A percentile compares a stretch with the other conserved stretches of the same genome.
Evolutionary conservation across 92 coral and sea anemone genomes (phyloP).

Genomic region (Nematostella vectensis): DNA sequence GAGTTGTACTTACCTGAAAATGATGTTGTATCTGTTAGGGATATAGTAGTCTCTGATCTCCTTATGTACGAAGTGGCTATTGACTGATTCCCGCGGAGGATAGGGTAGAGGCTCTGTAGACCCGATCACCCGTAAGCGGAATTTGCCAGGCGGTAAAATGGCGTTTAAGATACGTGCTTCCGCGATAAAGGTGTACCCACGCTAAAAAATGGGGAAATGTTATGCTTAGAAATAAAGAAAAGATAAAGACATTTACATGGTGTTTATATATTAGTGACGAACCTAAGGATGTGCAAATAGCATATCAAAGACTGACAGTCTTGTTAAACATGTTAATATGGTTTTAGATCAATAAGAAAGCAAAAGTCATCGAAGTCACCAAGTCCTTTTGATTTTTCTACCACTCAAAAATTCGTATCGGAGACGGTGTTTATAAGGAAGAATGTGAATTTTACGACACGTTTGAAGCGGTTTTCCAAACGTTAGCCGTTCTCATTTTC

Average conservation of each 20-base stretch:
- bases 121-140: conserved; percentile 88
- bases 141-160: conserved; percentile 88
- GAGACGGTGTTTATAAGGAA: too few relatives aligned
- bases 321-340: too few relatives aligned
- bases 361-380: too few relatives aligned
- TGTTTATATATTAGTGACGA: neutral
- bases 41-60: conserved; percentile 94
- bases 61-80: conserved; percentile 76
- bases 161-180: conserved; percentile 83
- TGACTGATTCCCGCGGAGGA: conserved; percentile 86
- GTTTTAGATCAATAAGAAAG: too few relatives aligned
- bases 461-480: too few relatives aligned
- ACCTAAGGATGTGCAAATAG: neutral
- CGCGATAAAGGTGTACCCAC: conserved; percentile 93
- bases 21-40: conserved; percentile 81
- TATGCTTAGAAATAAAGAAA: too few relatives aligned
- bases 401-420: too few relatives aligned
- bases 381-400: too few relatives aligned
- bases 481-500: too few relatives aligned
- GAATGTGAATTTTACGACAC: too few relatives aligned
- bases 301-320: too few relatives aligned
- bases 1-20: conserved; percentile 62
- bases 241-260: neutral
- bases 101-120: conserved; percentile 96
- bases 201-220: too few relatives aligned